Evolutionary conservation across 1,140 invertebrate genomes (phyloP), one percentile per base, ranked within the genome.

Genomic region (Euura lappo): DNA sequence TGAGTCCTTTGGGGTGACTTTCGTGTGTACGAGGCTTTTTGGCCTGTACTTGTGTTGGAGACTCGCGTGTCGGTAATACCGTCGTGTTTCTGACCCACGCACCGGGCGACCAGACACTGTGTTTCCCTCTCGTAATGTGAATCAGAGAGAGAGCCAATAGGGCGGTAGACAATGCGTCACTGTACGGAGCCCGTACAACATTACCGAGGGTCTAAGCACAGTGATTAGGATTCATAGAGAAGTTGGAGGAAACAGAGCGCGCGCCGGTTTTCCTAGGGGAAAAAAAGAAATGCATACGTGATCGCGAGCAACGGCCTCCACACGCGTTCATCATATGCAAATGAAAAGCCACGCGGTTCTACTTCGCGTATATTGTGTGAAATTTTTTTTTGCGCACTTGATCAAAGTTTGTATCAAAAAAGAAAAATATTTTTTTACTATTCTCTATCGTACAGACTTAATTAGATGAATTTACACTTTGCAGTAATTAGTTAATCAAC

Each of bases 101-200:
- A 60, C 51, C 3, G 51, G 51, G 51, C 13, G 51, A n/a, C 51
- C 13, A 28, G 51, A 60, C 8, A 60, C 51, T 60, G 51, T 60
- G 8, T 60, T 60, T 60, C 51, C 51, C 51, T 60, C 3, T 60
- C 28, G 6, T 6, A 60, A 6, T 60, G 3, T 60, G 51, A 3
- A 3, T 60, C 8, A 3, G 51, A 4, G 51, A 60, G 13, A 6
- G 51, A 60, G 51, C 10, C 10, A 8, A 60, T 11, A 60, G 51
- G 51, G 51, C 51, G 51, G 51, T n/a, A 60, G 51, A 60, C 10
- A 60, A 60, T 60, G 51, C 51, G 51, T 60, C 51, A 60, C 51
- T n/a, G 51, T 60, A n/a, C 51, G 8, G 6, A 60, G 51, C 51
- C 51, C 51, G 51, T 60, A 6, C 8, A 3, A 60, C 28, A 1